phyloP scores from a whole-genome alignment of 2,113 vertebrate genomes.

The Odobenus rosmarus region DNA sequence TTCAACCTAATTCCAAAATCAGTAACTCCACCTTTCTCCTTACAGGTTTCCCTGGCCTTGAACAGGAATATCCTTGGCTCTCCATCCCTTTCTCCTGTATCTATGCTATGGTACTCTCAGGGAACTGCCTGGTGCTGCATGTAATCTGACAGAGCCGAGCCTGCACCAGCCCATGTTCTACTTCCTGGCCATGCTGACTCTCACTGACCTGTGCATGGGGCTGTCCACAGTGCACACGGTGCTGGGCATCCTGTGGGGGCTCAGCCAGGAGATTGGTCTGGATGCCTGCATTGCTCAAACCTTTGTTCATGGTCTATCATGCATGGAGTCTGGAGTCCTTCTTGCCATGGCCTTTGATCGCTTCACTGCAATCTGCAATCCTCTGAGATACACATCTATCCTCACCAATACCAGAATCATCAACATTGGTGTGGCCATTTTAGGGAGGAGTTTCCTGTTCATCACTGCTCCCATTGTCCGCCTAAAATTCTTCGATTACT shows the following conservation, averaged over 20 bases:
- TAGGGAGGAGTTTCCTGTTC: slow-evolving; percentile 33
- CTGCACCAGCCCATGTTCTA: slow-evolving; percentile 15
- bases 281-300: slow-evolving; percentile 64
- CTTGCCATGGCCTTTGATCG: slow-evolving; percentile 72
- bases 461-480: background rate
- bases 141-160: background rate
- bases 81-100: slow-evolving; percentile 42
- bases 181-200: slow-evolving; percentile 18
- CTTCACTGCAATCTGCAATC: slow-evolving; percentile 49
- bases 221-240: background rate
- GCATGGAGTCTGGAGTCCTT: slow-evolving; percentile 62
- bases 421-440: background rate
- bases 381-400: slow-evolving; percentile 12
- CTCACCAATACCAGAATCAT: slow-evolving; percentile 53
- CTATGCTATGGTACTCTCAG: background rate
- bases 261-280: slow-evolving; percentile 34
- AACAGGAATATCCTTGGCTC: background rate
- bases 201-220: slow-evolving; percentile 19
- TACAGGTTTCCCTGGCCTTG: background rate
- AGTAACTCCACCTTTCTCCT: background rate
- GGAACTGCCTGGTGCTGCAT: slow-evolving; percentile 19
- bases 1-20: background rate
- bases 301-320: slow-evolving; percentile 56
- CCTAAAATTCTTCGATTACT: slow-evolving; percentile 50
- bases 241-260: background rate